A percentile compares a stretch with the other conserved stretches of the same genome.
phyloP scores from a whole-genome alignment of 2,113 vertebrate species.

The Scartelaos histophorus region DNA sequence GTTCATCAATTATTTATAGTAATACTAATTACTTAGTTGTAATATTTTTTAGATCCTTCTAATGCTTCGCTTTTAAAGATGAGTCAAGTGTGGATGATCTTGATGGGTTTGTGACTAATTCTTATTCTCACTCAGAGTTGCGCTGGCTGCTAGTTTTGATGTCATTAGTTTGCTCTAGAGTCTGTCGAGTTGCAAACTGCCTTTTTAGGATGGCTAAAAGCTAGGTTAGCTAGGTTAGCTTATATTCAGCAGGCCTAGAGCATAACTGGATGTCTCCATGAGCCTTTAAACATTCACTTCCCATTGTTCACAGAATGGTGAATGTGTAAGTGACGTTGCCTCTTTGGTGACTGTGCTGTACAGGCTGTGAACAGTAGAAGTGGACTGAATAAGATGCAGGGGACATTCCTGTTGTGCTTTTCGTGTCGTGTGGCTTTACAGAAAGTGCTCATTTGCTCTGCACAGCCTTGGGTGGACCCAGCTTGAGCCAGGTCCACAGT shows the following conservation, averaged over 20 bases:
- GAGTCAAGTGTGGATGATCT: slow-evolving; percentile 55
- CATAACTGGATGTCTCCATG: neutral
- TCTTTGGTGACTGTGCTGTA: slow-evolving; percentile 17
- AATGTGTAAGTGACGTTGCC: slow-evolving; percentile 20
- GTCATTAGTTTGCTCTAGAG: neutral
- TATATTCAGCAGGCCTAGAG: neutral
- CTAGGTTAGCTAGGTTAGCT: neutral
- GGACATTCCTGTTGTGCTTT: slow-evolving; percentile 72
- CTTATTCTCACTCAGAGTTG: slow-evolving; percentile 38
- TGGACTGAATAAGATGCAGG: slow-evolving; percentile 54
- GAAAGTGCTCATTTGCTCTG: slow-evolving; percentile 73
- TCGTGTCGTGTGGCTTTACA: slow-evolving; percentile 77
- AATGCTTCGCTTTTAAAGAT: slow-evolving; percentile 36
- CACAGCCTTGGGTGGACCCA: slow-evolving; percentile 70
- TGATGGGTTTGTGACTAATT: slow-evolving; percentile 57
- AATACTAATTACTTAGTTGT: too few species aligned
- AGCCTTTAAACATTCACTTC: neutral
- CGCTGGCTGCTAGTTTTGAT: slow-evolving; percentile 26
- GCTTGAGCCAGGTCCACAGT: slow-evolving; percentile 38
- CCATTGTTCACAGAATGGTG: neutral
- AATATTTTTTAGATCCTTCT: neutral
- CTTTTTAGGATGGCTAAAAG: neutral
- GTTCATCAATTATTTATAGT: too few species aligned
- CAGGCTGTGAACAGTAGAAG: slow-evolving; percentile 52
- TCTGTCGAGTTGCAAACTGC: neutral